Evolutionary conservation across 2,888 invertebrate genomes (phyloP), one percentile per base, ranked within the genome.

Genomic region (Sarcophaga subvicina): DNA sequence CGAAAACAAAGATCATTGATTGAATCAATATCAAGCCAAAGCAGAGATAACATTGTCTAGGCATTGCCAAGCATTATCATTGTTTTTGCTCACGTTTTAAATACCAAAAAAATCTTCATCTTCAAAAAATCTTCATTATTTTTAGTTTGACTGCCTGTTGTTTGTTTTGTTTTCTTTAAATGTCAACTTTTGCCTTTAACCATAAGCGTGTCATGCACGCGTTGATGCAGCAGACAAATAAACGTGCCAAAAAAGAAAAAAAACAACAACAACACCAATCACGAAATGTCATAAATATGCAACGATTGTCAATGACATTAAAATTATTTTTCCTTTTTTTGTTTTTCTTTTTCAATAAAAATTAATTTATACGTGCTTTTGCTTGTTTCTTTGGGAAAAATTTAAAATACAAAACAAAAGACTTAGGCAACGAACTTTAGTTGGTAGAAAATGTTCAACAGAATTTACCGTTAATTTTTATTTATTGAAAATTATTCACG

Each of bases 151-250:
- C 37, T 37, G 37, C 10, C 37, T 37, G 10, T 49, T 14, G 17
- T 54, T 10, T 54, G 14, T 14, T 14, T 49, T 49, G 14, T 49
- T 14, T 62, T 62, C 4, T 66, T 80, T 60, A 87, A 84, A 87
- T 87, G 87, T 81, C 84, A 87, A 37, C 66, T 70, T 66, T 81
- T 81, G 78, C 81, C 81, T 83, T 76, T 67, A 79, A 64, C 64
- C 75, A 79, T 25, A 84, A 87, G 84, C 84, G 87, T 87, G 87
- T 81, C 84, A 78, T 87, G 80, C 84, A 87, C 87, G 87, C 87
- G 87, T 81, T 54, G 81, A 76, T 84, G 25, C 62, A 63, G 60
- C 0, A 71, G 78, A 79, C 81, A 81, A 84, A 86, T 83, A 59
- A 22, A 25, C 25, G 59, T 12, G 4, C 17, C 20, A 20, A 67